These are phyloP conservation scores for Eufriesea mexicana DNA, from an alignment of 1,140 invertebrate species.

Conservation along the genomic window DNA sequence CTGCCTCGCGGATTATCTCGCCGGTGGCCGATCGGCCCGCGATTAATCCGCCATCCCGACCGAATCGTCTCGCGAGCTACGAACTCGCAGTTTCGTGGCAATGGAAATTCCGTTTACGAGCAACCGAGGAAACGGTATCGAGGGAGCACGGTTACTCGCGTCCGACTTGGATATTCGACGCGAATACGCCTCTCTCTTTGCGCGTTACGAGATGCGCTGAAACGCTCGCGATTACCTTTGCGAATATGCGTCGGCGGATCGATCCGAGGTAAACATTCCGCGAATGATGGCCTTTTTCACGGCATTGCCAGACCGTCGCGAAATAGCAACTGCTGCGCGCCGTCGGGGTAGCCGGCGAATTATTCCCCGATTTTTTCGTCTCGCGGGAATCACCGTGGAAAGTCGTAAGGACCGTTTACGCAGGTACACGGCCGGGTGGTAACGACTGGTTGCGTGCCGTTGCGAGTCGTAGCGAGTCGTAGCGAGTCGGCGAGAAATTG, in stretches of 20 bases:
- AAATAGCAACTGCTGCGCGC: neutral
- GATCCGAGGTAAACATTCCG: neutral
- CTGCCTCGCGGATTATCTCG: neutral
- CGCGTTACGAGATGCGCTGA: constrained; percentile 3
- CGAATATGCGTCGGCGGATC: neutral
- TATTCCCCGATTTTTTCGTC: neutral
- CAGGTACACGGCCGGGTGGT: no score
- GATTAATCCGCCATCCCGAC: neutral
- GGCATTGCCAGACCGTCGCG: no score
- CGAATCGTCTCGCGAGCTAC: neutral
- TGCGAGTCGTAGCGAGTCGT: neutral
- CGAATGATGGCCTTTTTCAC: no score
- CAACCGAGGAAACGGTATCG: neutral
- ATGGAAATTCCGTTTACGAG: constrained; percentile 25
- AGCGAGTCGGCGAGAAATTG: constrained; percentile 44
- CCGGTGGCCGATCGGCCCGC: neutral
- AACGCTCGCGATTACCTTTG: constrained; percentile 39
- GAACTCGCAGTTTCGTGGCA: neutral
- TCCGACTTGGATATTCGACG: constrained; percentile 30
- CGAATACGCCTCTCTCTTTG: neutral
- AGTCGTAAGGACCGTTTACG: neutral
- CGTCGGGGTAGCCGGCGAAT: neutral
- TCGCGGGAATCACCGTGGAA: neutral
- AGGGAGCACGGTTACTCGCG: constrained; percentile 4
- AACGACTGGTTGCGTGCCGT: no score